These are phyloP conservation scores for Eulemur coronatus DNA, from an alignment of 2,797 vertebrate genomes.

Conservation along the genomic window DNA sequence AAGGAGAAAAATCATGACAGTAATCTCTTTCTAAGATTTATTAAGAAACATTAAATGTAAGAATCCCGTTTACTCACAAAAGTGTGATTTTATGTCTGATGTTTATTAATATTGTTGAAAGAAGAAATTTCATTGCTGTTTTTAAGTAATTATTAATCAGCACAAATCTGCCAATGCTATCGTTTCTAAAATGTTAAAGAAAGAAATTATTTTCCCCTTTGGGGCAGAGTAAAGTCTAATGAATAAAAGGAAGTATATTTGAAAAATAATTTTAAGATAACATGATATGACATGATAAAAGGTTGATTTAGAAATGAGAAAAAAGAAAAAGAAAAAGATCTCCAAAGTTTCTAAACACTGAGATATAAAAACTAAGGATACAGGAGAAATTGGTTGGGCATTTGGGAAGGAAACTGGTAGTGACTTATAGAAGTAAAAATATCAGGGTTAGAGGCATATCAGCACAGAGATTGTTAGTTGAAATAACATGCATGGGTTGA, in stretches of 20 bases:
- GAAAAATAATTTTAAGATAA: conserved; percentile 53
- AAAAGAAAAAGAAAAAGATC: conserved; percentile 18
- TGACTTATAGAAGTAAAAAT: neutral
- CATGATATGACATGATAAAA: neutral
- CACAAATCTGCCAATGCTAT: neutral
- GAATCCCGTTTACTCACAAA: conserved; percentile 10
- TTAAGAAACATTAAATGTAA: neutral
- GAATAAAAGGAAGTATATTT: neutral
- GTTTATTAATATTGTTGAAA: neutral
- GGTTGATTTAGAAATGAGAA: neutral
- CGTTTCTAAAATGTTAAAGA: conserved; percentile 30
- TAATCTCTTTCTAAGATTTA: neutral
- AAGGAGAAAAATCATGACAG: neutral
- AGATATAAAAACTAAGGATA: conserved; percentile 9
- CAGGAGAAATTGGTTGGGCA: neutral
- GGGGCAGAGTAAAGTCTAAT: neutral
- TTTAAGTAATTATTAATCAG: conserved; percentile 41
- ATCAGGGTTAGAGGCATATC: neutral
- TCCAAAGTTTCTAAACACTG: neutral
- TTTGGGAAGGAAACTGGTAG: neutral
- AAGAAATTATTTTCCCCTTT: neutral
- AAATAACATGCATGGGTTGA: neutral
- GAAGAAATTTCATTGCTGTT: neutral
- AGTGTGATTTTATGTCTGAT: neutral
- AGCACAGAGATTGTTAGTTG: neutral